Evolutionary conservation across 2,113 vertebrate species (phyloP).

Genomic region (Beaufortia kweichowensis): DNA sequence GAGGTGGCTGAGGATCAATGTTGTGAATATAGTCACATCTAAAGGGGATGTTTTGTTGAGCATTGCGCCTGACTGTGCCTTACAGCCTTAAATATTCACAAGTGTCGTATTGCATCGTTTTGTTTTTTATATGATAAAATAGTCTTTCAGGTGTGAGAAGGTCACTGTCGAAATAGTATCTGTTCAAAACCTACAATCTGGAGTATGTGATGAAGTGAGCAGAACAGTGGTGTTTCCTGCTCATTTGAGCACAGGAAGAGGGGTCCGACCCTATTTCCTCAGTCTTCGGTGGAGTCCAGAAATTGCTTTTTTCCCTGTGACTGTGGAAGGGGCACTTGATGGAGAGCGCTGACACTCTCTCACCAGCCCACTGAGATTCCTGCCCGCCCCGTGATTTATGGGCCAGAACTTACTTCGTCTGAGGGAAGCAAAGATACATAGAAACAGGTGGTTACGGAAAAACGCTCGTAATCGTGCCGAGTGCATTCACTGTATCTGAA

Average conservation of each 20-base stretch:
- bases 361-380: slow-evolving; percentile 16
- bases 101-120: too few species aligned
- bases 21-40: too few species aligned
- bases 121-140: too few species aligned
- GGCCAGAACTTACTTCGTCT: slow-evolving; percentile 15
- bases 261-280: slow-evolving; percentile 28
- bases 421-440: slow-evolving; percentile 7
- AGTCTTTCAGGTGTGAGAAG: background rate
- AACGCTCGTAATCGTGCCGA: background rate
- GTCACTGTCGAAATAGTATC: background rate
- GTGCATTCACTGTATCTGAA: slow-evolving; percentile 13
- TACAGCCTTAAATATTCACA: too few species aligned
- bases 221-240: slow-evolving; percentile 19
- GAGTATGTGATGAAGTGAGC: slow-evolving; percentile 43
- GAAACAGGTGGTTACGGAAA: slow-evolving; percentile 27
- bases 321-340: slow-evolving; percentile 34
- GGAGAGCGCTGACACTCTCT: slow-evolving; percentile 1
- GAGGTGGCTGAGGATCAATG: too few species aligned
- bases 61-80: too few species aligned
- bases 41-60: too few species aligned
- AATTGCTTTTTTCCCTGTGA: slow-evolving; percentile 47
- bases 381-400: slow-evolving; percentile 33
- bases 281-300: slow-evolving; percentile 37
- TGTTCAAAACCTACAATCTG: background rate
- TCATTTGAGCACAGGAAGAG: slow-evolving; percentile 23